Evolutionary conservation across 2,888 invertebrate genomes (phyloP), one percentile per base, ranked within the genome.

Genomic region (Hypomecis atomaria): DNA sequence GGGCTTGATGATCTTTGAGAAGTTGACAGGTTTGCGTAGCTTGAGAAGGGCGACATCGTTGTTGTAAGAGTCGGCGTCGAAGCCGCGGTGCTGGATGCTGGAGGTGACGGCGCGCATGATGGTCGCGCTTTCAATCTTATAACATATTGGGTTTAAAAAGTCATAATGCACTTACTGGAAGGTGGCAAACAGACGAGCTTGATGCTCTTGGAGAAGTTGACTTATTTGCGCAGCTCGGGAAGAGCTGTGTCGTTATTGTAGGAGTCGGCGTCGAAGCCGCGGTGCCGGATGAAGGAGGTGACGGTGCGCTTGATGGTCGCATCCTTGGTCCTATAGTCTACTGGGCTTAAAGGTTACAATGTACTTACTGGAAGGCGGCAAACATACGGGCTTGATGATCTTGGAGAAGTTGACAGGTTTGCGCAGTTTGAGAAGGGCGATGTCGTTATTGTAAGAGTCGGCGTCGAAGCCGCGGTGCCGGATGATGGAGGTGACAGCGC

Each of bases 191-290:
- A 97, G 54, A 97, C 94, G 0, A 97, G 97, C 72, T 94, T 94
- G 68, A 96, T 94, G 68, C 94, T 95, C 85, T 96, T 96, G 0
- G 96, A 95, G 84, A 96, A 97, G 57, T 93, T 92, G 11, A 97
- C 96, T 0, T 97, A 95, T 82, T 96, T 97, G 38, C 97, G 91
- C 13, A 97, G 86, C 77, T 95, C 95, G 23, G 97, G 88, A 59
- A 97, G 86, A 0, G 97, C 97, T 56, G 97, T 96, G 81, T 97
- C 97, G 82, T 97, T 97, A 86, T 97, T 97, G 82, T 97, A 97
- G 0, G 96, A 96, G 78, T 97, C 96, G 2, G 96, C 95, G 83
- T 97, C 97, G 83, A 97, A 97, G 86, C 96, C 96, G 57, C 96
- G 94, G 77, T 97, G 97, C 33, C 96, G 94, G 54, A 97, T 95